Evolutionary conservation across 2,113 vertebrate species (phyloP), one percentile per base, ranked within the genome.

Genomic region (Halichoeres trimaculatus): DNA sequence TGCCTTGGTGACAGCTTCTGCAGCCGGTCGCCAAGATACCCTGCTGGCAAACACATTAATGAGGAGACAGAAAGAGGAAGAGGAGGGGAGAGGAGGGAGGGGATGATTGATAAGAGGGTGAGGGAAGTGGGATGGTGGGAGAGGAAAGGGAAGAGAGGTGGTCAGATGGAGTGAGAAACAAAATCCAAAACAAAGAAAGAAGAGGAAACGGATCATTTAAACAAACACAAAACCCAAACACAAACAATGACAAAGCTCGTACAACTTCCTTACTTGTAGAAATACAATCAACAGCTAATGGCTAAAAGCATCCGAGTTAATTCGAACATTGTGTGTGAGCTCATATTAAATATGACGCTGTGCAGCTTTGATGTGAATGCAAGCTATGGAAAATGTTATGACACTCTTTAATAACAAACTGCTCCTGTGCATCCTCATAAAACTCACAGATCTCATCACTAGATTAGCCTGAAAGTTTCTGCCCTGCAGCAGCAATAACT

Each of bases 1-100:
- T 91, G 70, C 90, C 86, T 76, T 91, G 91, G 84, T 72, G 68
- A 94, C 90, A 20, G 81, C 83, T 84, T 89, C 69, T 76, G 84
- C 76, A 69, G 70, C 68, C 85, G 54, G 86, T 80, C 71, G 58
- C 84, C 80, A 70, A 22, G 74, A 81, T 78, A 45, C 65, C 85
- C 68, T 3, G 66, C 64, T 73, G 85, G 84, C 77, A 74, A 45
- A 34, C 58, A 58, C 83, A 85, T 83, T 83, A 80, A 77, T 81
- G 80, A 62, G 80, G 80, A 52, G 78, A 71, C 35, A 60, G 57
- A 71, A 23, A 63, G 66, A 77, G 50, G 70, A 67, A 69, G 64
- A 74, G 41, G 57, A 35, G 54, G 76, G 19, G 23, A 22, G n/a
- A 40, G 51, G 57, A 6, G 41, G 48, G 59, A 58, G 43, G 17